Conservation (phyloP, 2,888 invertebrate genomes). For the Tachina fera region DNA sequence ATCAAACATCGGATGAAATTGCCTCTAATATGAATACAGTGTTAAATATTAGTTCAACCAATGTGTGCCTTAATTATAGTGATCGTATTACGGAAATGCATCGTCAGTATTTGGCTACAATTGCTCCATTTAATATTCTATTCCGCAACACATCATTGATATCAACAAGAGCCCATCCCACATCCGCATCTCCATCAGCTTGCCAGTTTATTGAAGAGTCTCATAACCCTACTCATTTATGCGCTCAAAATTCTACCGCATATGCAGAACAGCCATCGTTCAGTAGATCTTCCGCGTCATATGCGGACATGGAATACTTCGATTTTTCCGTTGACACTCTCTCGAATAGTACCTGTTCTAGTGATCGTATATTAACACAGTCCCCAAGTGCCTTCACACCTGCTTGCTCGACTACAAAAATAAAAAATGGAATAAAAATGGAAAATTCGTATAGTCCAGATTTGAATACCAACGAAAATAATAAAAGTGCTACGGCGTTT, state of each 20-base stretch:
- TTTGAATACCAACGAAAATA: conserved; percentile 21
- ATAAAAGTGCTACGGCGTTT: conserved; percentile 76
- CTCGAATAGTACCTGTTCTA: conserved; percentile 71
- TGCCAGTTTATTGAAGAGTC: conserved; percentile 48
- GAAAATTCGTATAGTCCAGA: conserved; percentile 54
- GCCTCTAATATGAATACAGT: conserved; percentile 43
- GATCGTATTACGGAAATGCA: conserved; percentile 82
- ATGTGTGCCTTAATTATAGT: conserved; percentile 78
- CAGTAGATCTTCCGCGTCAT: conserved; percentile 68
- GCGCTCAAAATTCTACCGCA: conserved; percentile 10
- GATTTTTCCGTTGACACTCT: conserved; percentile 71
- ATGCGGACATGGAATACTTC: conserved; percentile 72
- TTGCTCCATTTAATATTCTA: conserved; percentile 81
- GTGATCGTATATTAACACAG: conserved; percentile 73
- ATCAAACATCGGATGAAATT: conserved; percentile 39
- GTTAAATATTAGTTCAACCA: conserved; percentile 58
- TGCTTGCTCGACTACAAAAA: conserved; percentile 59
- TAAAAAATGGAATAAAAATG: conserved; percentile 34
- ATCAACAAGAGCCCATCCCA: neutral
- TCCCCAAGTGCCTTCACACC: conserved; percentile 79
- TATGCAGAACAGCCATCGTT: conserved; percentile 56
- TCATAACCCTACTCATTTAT: neutral
- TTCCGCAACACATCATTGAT: conserved; percentile 75
- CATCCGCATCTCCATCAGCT: conserved; percentile 48
- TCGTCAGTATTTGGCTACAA: conserved; percentile 81